Conservation (phyloP, 37 sponge, comb jelly and placozoan species). For the Hexactinellida sp. region DNA sequence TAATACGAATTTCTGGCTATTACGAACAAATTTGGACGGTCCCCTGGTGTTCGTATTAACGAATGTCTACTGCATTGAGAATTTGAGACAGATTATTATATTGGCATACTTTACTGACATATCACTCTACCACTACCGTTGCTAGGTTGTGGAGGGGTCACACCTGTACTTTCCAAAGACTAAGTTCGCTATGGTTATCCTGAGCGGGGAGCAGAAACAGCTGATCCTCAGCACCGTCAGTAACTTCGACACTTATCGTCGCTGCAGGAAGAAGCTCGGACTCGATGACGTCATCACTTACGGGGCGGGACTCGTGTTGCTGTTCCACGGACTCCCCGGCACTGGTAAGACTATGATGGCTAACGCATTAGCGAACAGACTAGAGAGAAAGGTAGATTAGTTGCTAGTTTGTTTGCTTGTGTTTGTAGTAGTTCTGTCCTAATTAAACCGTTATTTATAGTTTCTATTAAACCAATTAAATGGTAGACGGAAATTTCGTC, state of each 20-base stretch:
- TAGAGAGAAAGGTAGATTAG: slow-evolving; percentile 56
- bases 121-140: too few species aligned
- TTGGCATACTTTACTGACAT: too few species aligned
- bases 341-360: slow-evolving; percentile 88
- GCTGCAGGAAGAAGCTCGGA: slow-evolving; percentile 47
- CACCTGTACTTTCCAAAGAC: slow-evolving; percentile 79
- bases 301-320: slow-evolving; percentile 67
- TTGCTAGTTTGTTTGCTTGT: too few species aligned
- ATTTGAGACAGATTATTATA: too few species aligned
- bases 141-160: slow-evolving; percentile 52
- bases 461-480: too few species aligned
- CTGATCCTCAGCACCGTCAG: slow-evolving; percentile 66
- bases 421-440: too few species aligned
- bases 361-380: slow-evolving; percentile 64
- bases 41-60: too few species aligned
- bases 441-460: too few species aligned
- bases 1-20: too few species aligned
- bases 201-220: slow-evolving; percentile 61
- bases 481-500: too few species aligned
- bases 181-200: slow-evolving; percentile 54
- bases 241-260: slow-evolving; percentile 64
- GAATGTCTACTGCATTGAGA: too few species aligned
- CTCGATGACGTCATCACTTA: slow-evolving; percentile 71
- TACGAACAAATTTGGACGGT: too few species aligned
- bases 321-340: slow-evolving; percentile 70